These are phyloP conservation scores for Myrmecobius fasciatus DNA, from an alignment of 2,113 vertebrate species.

Conservation along the genomic window DNA sequence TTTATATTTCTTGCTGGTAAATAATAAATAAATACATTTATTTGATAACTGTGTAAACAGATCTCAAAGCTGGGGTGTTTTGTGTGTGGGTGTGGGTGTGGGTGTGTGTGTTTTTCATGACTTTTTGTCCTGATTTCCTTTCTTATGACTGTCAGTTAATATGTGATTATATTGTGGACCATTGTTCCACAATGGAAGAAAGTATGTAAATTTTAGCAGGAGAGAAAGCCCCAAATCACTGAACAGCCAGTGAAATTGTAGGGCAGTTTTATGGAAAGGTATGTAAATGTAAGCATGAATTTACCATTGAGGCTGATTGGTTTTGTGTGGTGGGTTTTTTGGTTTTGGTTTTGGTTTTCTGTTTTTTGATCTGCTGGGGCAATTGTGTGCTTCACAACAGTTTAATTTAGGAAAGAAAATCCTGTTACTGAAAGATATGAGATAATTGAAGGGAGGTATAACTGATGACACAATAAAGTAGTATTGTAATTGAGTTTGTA, in stretches of 20 bases:
- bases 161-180: neutral
- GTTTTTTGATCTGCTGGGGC: constrained; percentile 1
- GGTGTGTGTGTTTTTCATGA: too few relatives aligned
- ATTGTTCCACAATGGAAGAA: neutral
- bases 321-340: neutral
- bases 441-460: constrained; percentile 35
- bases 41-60: constrained; percentile 21
- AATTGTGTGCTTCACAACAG: neutral
- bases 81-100: too few relatives aligned
- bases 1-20: constrained; percentile 77
- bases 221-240: neutral
- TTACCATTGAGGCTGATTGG: constrained; percentile 33
- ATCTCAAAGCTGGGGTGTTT: constrained; percentile 38
- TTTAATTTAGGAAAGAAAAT: constrained; percentile 3
- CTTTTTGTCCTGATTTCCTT: constrained; percentile 56
- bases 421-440: constrained; percentile 18
- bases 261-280: constrained; percentile 25
- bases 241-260: neutral
- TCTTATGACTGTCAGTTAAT: constrained; percentile 12
- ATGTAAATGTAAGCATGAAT: constrained; percentile 23
- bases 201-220: neutral
- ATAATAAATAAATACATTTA: constrained; percentile 49
- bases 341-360: neutral
- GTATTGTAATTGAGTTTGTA: constrained; percentile 37
- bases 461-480: constrained; percentile 18